Percentiles rank a stretch among this genome's conserved stretches.
Conservation (phyloP, 1,140 invertebrate species). For the Bombus sylvicola region DNA sequence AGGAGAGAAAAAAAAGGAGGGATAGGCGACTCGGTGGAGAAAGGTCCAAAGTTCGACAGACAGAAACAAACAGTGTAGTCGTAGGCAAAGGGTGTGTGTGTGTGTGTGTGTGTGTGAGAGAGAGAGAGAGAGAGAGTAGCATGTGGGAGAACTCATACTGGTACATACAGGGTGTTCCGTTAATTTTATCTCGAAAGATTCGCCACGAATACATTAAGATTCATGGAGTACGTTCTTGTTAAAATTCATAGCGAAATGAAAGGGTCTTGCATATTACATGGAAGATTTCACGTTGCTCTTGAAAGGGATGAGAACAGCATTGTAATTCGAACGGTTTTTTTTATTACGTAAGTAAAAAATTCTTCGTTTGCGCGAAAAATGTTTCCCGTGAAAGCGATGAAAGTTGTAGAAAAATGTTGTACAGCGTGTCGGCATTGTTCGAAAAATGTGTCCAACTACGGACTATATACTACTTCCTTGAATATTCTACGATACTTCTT, state of each 20-base stretch:
- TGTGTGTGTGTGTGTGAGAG: not conserved
- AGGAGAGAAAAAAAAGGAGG: no score
- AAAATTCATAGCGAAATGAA: slow-evolving; percentile 22
- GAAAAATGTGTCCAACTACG: not conserved
- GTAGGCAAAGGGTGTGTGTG: not conserved
- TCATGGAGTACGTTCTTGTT: slow-evolving; percentile 10
- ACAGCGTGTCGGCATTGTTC: not conserved
- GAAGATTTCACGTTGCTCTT: not conserved
- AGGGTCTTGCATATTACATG: slow-evolving; percentile 28
- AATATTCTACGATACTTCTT: not conserved
- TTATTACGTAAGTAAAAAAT: not conserved
- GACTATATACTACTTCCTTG: not conserved
- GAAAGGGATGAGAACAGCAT: not conserved
- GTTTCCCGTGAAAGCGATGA: not conserved
- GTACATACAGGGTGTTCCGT: slow-evolving; percentile 19
- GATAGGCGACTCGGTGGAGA: slow-evolving; percentile 6
- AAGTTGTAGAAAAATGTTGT: not conserved
- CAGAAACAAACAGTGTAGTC: slow-evolving; percentile 59
- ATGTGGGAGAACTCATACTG: not conserved
- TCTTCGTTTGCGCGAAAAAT: not conserved
- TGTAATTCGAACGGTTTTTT: not conserved
- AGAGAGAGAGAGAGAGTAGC: slow-evolving; percentile 24
- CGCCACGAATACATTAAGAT: slow-evolving; percentile 4
- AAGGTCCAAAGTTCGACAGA: slow-evolving; percentile 59
- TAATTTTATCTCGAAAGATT: slow-evolving; percentile 10